Base-by-base conservation (phyloP, 1,140 invertebrate genomes). In the Patella vulgata region DNA sequence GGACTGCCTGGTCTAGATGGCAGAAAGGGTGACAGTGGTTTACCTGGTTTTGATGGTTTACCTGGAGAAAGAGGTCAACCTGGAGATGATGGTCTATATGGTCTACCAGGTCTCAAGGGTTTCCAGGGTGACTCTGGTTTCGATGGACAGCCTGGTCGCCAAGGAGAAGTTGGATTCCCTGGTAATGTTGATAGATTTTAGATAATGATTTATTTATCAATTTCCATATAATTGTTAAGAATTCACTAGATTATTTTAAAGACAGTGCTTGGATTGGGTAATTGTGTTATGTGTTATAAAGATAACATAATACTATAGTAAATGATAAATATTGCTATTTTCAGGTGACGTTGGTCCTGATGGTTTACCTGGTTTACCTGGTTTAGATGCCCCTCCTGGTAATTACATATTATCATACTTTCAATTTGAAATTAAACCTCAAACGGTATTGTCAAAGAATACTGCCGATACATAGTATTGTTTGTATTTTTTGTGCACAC, bases 1-100 rank as follows among this genome's bases (percentile, higher is more conserved):
- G 74, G 74, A 39, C 8, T 67, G 12, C 66, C 72, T 47, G 74
- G 72, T 23, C 39, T 43, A 23, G 51, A 58, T 50, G 71, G 71
- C 17, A 40, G 36, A 5, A 58, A 61, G 21, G 71, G 71, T 36
- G 19, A 31, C 0, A 54, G 58, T 47, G 73, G 73, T 36, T 46
- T 33, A 11, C 31, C 51, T 28, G 71, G 71, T 9, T 5, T 53
- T 11, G 36, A 21, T 46, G 68, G 68, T 28, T 9, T 61, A 40
- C 56, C 33, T 46, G 72, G 72, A 28, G 23, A 57, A n/a, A 53
- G 61, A 28, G 72, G 72, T 31, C 30, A 53, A 14, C 50, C 42
- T 47, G 72, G 72, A 50, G 66, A 66, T 6, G 39, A 57, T 51
- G 72, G 68, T 11, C 25, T 33, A 12, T 33, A 46, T 2, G 72